Percentiles rank a stretch among this genome's conserved stretches.
These are phyloP conservation scores for Cyanoderma ruficeps DNA, from an alignment of 2,113 vertebrate genomes.

Conservation along the genomic window DNA sequence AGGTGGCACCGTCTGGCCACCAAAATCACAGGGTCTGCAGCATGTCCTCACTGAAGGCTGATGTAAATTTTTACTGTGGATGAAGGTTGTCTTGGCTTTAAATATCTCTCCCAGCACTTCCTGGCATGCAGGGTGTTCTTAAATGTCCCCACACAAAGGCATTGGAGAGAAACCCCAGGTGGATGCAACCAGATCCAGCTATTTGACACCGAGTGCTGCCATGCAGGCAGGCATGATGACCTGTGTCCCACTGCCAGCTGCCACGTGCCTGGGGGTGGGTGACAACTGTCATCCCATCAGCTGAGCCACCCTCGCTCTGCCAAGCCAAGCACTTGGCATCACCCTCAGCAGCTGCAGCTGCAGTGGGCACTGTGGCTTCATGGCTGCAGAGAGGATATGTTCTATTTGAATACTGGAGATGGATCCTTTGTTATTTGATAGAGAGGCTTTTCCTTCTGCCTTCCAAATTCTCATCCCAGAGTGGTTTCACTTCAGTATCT, in stretches of 20 bases:
- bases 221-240: accelerated
- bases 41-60: background rate
- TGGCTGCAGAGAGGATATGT: background rate
- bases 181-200: background rate
- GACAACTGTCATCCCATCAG: background rate
- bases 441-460: background rate
- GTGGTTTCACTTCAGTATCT: background rate
- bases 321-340: background rate
- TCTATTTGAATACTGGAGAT: background rate
- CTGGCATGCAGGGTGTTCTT: background rate
- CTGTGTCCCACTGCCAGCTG: background rate
- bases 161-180: background rate
- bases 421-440: background rate
- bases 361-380: background rate
- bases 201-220: background rate
- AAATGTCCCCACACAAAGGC: background rate
- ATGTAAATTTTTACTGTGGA: background rate
- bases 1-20: background rate
- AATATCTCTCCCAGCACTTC: background rate
- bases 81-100: background rate
- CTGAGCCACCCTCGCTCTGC: background rate
- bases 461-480: background rate
- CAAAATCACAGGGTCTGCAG: background rate
- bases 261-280: background rate
- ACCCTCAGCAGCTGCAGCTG: background rate